A percentile compares a stretch with the other conserved stretches of the same genome.
Conservation (phyloP, 2,113 vertebrate species). For the Nesogale talazaci region DNA sequence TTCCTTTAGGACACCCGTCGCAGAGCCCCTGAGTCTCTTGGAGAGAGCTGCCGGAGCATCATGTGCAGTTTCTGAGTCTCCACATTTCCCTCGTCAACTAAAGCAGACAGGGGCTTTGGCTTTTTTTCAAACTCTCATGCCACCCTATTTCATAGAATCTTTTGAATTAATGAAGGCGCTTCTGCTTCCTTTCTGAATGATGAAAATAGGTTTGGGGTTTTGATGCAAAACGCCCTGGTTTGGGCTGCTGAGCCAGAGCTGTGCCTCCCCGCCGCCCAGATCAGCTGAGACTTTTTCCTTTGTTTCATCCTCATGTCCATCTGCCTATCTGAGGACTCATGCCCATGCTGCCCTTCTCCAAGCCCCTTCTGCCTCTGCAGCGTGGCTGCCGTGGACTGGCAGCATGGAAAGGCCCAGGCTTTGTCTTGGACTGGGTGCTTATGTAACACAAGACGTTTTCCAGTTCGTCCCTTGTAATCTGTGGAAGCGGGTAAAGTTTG, state of each 20-base stretch:
- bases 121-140: conserved; percentile 57
- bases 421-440: not conserved
- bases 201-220: conserved; percentile 39
- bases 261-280: not conserved
- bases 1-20: no score
- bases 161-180: conserved; percentile 61
- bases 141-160: conserved; percentile 62
- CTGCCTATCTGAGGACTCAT: not conserved
- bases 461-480: no score
- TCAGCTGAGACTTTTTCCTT: not conserved
- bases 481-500: not conserved
- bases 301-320: not conserved
- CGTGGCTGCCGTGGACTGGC: not conserved
- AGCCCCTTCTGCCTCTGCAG: not conserved
- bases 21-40: no score
- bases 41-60: not conserved
- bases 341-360: not conserved
- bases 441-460: not conserved
- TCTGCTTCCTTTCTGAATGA: conserved; percentile 51
- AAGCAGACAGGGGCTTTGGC: conserved; percentile 29
- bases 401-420: not conserved
- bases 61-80: conserved; percentile 34
- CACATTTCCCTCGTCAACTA: conserved; percentile 43
- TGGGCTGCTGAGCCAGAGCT: not conserved
- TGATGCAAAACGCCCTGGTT: not conserved